Evolutionary conservation across 2,113 vertebrate genomes (phyloP), one percentile per base, ranked within the genome.

Genomic region (Suncus etruscus): DNA sequence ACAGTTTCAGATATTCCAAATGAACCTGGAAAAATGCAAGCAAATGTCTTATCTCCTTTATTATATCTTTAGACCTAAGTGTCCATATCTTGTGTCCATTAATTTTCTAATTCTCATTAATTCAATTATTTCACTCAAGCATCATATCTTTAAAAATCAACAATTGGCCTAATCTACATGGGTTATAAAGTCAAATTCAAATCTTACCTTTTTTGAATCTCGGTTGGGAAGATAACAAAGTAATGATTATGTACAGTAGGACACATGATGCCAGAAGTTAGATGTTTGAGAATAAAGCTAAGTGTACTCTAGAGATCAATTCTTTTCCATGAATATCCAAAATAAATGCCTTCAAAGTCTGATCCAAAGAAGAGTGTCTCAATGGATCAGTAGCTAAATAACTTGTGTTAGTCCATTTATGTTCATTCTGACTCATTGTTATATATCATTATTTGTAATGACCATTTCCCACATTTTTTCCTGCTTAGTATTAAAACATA

Each of bases 171-270:
- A 32, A 11, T 25, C 50, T 51, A 66, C 20, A 54, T 54, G 54
- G 65, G 1, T 54, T 86, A 82, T 54, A 72, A 66, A 86, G 72
- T 32, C 32, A 80, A 86, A 51, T 76, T 51, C 25, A 80, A 85
- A 18, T 32, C 27, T 73, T 75, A 61, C 2, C 15, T 8, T 63
- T 12, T 25, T 77, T 11, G 27, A 61, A 31, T 82, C 39, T 90
- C 5, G 39, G 63, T n/a, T 51, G 12, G n/a, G 51, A 11, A 69
- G 70, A 91, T 1, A n/a, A 75, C 39, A 91, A 88, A 80, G 51
- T 81, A 61, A 65, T 45, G 15, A 45, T 51, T 11, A 29, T 18
- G 48, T 61, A 32, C 54, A 24, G 12, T 61, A 9, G 3, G 65
- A 48, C 39, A 24, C 32, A 31, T 25, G 45, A 69, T 25, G 20